Percentiles rank a stretch among this genome's conserved stretches.
phyloP scores from a whole-genome alignment of 2,797 vertebrate species.

The Trichosurus vulpecula region DNA sequence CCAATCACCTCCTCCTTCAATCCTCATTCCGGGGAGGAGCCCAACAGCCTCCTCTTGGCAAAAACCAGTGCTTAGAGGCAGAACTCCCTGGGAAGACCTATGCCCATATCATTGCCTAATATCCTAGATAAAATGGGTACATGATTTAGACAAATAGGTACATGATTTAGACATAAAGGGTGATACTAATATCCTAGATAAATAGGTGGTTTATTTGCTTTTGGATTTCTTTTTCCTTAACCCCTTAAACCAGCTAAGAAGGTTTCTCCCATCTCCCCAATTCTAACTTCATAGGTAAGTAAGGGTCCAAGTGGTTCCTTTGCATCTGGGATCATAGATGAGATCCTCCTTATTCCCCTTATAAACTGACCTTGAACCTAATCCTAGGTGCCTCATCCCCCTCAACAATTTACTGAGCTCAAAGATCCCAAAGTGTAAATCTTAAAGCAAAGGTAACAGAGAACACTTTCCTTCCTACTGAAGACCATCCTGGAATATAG shows the following conservation, averaged over 20 bases:
- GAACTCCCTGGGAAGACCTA: background rate
- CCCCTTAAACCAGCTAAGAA: background rate
- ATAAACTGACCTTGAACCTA: background rate
- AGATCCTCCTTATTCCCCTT: background rate
- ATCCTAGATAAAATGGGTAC: no score
- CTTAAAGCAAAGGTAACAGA: background rate
- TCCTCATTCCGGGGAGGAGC: background rate
- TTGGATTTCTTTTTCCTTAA: background rate
- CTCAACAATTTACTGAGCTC: background rate
- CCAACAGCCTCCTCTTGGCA: background rate
- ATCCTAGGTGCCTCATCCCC: background rate
- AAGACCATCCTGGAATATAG: background rate
- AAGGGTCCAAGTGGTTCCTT: background rate
- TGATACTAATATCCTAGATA: background rate
- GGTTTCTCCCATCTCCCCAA: background rate
- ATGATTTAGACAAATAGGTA: no score
- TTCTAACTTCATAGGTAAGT: background rate
- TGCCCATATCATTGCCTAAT: no score
- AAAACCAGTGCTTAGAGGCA: background rate
- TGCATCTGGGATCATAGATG: background rate
- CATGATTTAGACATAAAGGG: no score
- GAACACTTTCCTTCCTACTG: background rate
- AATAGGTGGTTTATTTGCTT: background rate
- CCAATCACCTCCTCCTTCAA: background rate
- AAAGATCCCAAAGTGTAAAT: background rate